phyloP scores from a whole-genome alignment of 2,797 vertebrate genomes.

The Epinephelus malabaricus region DNA sequence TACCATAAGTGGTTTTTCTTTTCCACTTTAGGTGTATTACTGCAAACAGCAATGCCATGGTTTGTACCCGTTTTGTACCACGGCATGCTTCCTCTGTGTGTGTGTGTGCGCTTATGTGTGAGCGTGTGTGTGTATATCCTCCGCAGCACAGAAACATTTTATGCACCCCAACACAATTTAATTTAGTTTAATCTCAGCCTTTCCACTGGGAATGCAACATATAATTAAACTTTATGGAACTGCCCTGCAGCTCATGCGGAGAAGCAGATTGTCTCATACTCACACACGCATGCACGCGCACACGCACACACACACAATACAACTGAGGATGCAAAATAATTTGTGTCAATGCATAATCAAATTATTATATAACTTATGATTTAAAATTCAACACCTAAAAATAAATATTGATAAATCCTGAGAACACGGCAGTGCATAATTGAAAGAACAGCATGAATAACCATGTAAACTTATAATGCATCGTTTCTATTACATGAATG shows the following conservation, averaged over 20 bases:
- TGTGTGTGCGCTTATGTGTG: slow-evolving; percentile 10
- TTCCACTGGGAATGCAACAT: slow-evolving; percentile 84
- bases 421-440: slow-evolving; percentile 62
- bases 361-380: slow-evolving; percentile 79
- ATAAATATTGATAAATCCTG: slow-evolving; percentile 80
- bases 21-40: slow-evolving; percentile 16
- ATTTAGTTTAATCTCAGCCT: slow-evolving; percentile 88
- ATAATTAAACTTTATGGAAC: slow-evolving; percentile 89
- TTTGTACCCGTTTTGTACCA: slow-evolving; percentile 12
- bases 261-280: slow-evolving; percentile 67
- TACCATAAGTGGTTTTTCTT: slow-evolving; percentile 6
- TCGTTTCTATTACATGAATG: slow-evolving; percentile 70
- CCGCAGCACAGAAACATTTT: slow-evolving; percentile 74
- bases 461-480: slow-evolving; percentile 58
- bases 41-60: background rate
- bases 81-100: slow-evolving; percentile 31
- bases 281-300: slow-evolving; percentile 13
- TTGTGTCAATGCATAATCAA: slow-evolving; percentile 78
- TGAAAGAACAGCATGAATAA: slow-evolving; percentile 74
- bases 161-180: slow-evolving; percentile 86
- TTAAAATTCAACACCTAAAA: slow-evolving; percentile 78
- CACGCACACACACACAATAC: slow-evolving; percentile 44
- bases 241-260: slow-evolving; percentile 80
- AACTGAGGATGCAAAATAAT: slow-evolving; percentile 67
- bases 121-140: slow-evolving; percentile 42